phyloP scores from a whole-genome alignment of 2,888 invertebrate genomes.

The Nyleta sp. region DNA sequence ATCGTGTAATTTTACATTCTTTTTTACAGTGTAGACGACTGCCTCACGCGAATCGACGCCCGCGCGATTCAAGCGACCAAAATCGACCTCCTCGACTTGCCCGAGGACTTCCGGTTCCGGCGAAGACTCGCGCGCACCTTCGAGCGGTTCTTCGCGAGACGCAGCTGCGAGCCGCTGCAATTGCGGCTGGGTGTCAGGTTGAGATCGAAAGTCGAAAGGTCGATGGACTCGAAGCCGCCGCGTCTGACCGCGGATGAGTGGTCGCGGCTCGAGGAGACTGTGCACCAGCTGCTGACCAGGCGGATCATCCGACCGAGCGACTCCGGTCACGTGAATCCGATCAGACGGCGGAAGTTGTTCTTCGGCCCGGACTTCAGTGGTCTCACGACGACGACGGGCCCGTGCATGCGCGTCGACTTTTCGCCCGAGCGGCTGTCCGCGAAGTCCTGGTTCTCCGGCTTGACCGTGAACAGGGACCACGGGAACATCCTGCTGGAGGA shows the following conservation, averaged over 20 bases:
- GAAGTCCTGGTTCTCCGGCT: conserved; percentile 39
- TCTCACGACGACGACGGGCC: conserved; percentile 5
- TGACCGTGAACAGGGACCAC: conserved; percentile 36
- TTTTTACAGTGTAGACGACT: too few relatives aligned
- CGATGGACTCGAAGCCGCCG: too few relatives aligned
- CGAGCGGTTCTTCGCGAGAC: neutral
- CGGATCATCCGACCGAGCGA: conserved; percentile 39
- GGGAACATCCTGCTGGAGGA: conserved; percentile 20
- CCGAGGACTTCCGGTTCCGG: neutral
- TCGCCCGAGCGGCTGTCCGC: conserved; percentile 4
- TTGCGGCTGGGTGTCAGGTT: conserved; percentile 19
- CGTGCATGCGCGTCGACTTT: neutral
- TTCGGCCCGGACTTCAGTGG: conserved; percentile 34
- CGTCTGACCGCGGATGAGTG: conserved; percentile 36
- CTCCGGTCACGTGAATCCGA: conserved; percentile 41
- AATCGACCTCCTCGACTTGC: neutral
- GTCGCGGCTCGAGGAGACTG: neutral
- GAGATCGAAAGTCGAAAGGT: conserved; percentile 18
- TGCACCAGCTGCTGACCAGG: conserved; percentile 25
- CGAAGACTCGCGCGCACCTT: conserved; percentile 10
- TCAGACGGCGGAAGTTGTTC: conserved; percentile 8
- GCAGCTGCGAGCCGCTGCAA: neutral
- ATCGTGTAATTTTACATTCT: too few relatives aligned
- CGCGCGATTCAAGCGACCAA: neutral
- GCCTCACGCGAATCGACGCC: too few relatives aligned